phyloP scores from a whole-genome alignment of 2,113 vertebrate species.

The Megaceryle torquata region DNA sequence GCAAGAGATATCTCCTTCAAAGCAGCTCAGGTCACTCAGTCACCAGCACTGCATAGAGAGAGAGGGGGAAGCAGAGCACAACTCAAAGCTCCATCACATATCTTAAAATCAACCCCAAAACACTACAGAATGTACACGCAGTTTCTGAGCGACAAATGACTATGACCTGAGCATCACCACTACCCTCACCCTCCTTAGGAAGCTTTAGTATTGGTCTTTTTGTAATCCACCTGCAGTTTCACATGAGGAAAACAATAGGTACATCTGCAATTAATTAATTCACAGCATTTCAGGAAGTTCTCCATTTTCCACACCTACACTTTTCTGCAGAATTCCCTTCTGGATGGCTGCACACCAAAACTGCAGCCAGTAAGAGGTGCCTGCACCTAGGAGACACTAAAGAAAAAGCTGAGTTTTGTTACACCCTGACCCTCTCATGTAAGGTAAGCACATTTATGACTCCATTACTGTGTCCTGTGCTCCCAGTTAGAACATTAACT shows the following conservation, averaged over 20 bases:
- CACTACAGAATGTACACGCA: background rate
- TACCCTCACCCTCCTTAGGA: background rate
- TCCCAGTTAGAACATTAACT: background rate
- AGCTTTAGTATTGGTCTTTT: background rate
- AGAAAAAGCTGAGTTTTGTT: background rate
- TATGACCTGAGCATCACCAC: rapidly evolving
- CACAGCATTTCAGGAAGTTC: background rate
- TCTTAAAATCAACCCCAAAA: background rate
- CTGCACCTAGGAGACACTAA: background rate
- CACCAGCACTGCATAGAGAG: background rate
- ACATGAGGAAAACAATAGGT: background rate
- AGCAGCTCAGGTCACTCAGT: background rate
- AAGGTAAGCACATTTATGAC: background rate
- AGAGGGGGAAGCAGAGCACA: background rate
- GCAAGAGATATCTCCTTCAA: background rate
- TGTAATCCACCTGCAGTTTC: background rate
- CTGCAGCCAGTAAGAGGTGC: background rate
- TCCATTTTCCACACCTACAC: background rate
- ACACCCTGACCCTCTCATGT: background rate
- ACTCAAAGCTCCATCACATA: background rate
- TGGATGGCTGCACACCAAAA: background rate
- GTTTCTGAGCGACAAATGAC: background rate
- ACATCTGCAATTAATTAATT: background rate
- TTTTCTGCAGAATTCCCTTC: background rate
- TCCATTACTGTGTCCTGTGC: background rate